Evolutionary conservation across 2,888 invertebrate species (phyloP).

Genomic region (Pinctada fucata): DNA sequence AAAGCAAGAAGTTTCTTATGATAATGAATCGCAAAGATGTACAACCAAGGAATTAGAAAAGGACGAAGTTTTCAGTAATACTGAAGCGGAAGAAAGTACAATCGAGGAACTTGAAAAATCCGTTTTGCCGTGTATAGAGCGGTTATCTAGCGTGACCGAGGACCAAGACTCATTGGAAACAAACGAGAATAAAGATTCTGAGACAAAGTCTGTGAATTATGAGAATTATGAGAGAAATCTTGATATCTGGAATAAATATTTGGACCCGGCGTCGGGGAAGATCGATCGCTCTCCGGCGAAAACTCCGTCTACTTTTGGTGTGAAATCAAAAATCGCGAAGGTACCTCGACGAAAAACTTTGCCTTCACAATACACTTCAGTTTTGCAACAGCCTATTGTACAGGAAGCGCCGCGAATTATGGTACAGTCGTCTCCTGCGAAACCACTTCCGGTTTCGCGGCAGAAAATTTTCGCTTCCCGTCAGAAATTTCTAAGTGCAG

Average conservation of each 20-base stretch:
- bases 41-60: too few species aligned
- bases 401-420: conserved; percentile 22
- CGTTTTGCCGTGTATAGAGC: conserved; percentile 29
- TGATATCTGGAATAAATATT: conserved; percentile 25
- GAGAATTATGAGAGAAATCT: conserved; percentile 16
- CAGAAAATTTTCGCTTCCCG: conserved; percentile 63
- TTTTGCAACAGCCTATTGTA: conserved; percentile 53
- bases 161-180: neutral
- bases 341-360: conserved; percentile 22
- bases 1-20: too few species aligned
- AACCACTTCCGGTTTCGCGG: conserved; percentile 41
- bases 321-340: conserved; percentile 24
- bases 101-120: conserved; percentile 33
- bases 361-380: conserved; percentile 53
- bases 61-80: too few species aligned
- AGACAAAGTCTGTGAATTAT: neutral
- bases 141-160: conserved; percentile 12
- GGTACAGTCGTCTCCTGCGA: neutral
- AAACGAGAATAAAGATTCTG: neutral
- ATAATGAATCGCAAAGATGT: too few species aligned
- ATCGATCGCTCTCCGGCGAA: conserved; percentile 45
- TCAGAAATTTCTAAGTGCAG: conserved; percentile 64
- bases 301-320: conserved; percentile 47
- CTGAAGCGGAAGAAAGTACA: conserved; percentile 24
- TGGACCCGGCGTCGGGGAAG: conserved; percentile 12